These are phyloP conservation scores for Cerceris ruficornis DNA, from an alignment of 2,888 invertebrate species.

Conservation along the genomic window DNA sequence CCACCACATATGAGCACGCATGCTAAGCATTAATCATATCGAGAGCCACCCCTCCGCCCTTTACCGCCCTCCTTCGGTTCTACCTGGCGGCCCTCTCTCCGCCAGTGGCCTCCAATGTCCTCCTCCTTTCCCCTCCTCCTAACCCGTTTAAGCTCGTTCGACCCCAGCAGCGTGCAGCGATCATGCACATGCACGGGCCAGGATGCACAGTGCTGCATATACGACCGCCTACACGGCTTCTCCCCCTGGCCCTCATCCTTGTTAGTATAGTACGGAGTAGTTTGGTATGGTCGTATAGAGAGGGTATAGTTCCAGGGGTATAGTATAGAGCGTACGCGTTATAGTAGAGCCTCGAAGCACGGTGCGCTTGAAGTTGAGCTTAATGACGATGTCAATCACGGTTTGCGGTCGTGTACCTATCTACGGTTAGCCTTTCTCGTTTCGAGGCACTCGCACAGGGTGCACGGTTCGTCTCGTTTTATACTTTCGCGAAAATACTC, in stretches of 20 bases:
- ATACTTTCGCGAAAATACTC: not conserved
- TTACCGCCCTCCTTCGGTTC: conserved; percentile 13
- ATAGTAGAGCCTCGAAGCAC: not conserved
- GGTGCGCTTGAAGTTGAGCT: conserved; percentile 60
- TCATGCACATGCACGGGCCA: conserved; percentile 59
- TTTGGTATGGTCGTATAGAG: no score
- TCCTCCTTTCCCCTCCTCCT: conserved; percentile 25
- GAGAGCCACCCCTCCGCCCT: conserved; percentile 58
- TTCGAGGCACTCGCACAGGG: not conserved
- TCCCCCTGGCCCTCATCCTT: not conserved
- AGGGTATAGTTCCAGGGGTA: no score
- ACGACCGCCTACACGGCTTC: conserved; percentile 15
- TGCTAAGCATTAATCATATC: conserved; percentile 75
- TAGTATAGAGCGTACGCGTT: no score
- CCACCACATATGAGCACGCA: conserved; percentile 69
- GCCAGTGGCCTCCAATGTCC: not conserved
- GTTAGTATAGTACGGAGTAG: no score
- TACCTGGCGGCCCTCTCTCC: conserved; percentile 7
- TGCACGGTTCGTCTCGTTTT: not conserved
- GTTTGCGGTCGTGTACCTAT: conserved; percentile 36
- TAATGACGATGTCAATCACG: conserved; percentile 69
- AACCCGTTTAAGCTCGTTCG: conserved; percentile 28
- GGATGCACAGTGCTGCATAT: conserved; percentile 36
- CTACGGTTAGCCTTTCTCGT: conserved; percentile 11
- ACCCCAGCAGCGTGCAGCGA: conserved; percentile 50